A percentile compares a stretch with the other conserved stretches of the same genome.
Conservation (phyloP, 2,888 invertebrate species). For the Urechis unicinctus region DNA sequence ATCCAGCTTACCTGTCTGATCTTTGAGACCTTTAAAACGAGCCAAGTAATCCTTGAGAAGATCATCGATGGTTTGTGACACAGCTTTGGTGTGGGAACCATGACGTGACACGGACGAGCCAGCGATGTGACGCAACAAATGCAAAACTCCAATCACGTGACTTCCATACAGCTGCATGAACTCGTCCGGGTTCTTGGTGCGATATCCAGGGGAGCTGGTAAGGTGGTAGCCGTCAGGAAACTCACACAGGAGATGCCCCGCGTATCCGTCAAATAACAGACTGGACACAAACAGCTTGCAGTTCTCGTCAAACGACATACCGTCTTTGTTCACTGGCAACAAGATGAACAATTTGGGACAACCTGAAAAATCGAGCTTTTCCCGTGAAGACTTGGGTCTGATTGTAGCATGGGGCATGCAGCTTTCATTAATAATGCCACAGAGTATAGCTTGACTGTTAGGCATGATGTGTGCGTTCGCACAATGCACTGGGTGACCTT, state of each 20-base stretch:
- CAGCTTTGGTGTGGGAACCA: slow-evolving; percentile 9
- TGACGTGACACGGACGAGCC: slow-evolving; percentile 11
- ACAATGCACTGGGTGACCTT: slow-evolving; percentile 8
- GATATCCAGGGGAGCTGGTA: slow-evolving; percentile 18
- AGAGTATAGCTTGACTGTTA: slow-evolving; percentile 4
- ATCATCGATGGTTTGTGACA: slow-evolving; percentile 10
- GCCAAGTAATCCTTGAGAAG: slow-evolving; percentile 12
- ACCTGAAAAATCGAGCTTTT: slow-evolving; percentile 14
- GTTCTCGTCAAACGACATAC: slow-evolving; percentile 15
- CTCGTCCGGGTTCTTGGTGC: slow-evolving; percentile 16
- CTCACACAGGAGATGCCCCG: slow-evolving; percentile 22
- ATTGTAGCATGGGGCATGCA: slow-evolving; percentile 14
- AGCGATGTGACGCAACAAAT: slow-evolving; percentile 9
- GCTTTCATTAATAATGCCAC: slow-evolving; percentile 11
- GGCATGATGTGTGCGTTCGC: slow-evolving; percentile 16
- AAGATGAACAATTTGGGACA: slow-evolving; percentile 21
- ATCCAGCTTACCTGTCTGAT: slow-evolving; percentile 1
- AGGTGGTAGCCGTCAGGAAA: slow-evolving; percentile 24
- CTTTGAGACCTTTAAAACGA: slow-evolving; percentile 12
- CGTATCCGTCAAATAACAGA: slow-evolving; percentile 21
- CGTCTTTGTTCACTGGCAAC: slow-evolving; percentile 20
- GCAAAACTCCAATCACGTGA: slow-evolving; percentile 16
- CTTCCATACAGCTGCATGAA: slow-evolving; percentile 16
- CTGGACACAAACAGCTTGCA: slow-evolving; percentile 17
- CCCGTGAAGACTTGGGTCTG: slow-evolving; percentile 4